These are phyloP conservation scores for Aptenodytes patagonicus DNA, from an alignment of 2,113 vertebrate species.

Conservation along the genomic window DNA sequence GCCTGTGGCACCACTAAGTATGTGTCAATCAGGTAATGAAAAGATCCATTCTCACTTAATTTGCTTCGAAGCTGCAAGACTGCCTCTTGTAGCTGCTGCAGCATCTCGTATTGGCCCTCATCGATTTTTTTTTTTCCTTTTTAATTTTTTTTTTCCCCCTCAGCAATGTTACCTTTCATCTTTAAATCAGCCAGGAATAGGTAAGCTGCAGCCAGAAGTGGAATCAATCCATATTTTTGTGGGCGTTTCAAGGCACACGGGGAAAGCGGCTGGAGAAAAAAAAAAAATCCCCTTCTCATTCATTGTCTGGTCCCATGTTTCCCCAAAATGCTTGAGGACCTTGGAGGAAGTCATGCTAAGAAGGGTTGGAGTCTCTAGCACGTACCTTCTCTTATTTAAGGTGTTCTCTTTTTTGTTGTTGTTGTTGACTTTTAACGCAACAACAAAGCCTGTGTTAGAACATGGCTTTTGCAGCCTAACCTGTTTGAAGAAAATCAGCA, in stretches of 20 bases:
- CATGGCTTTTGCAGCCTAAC: neutral
- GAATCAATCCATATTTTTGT: neutral
- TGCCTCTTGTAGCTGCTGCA: neutral
- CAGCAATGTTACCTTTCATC: neutral
- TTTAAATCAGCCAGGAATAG: neutral
- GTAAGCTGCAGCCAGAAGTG: neutral
- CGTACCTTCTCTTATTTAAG: neutral
- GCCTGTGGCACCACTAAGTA: neutral
- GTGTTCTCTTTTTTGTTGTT: neutral
- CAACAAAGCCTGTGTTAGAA: neutral
- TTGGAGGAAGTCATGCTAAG: neutral
- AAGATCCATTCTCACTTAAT: neutral
- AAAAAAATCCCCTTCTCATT: neutral
- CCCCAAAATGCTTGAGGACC: neutral
- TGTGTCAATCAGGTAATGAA: neutral
- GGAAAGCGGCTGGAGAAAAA: neutral
- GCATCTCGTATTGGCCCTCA: neutral
- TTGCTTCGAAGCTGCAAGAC: neutral
- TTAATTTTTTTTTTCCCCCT: neutral
- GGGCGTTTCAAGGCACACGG: neutral
- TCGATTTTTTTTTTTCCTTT: neutral
- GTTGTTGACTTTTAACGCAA: neutral
- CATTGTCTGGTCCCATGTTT: neutral
- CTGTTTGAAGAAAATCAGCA: neutral
- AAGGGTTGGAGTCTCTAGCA: neutral